Base-by-base conservation (phyloP, 2,113 vertebrate genomes). In the Butorides virescens region DNA sequence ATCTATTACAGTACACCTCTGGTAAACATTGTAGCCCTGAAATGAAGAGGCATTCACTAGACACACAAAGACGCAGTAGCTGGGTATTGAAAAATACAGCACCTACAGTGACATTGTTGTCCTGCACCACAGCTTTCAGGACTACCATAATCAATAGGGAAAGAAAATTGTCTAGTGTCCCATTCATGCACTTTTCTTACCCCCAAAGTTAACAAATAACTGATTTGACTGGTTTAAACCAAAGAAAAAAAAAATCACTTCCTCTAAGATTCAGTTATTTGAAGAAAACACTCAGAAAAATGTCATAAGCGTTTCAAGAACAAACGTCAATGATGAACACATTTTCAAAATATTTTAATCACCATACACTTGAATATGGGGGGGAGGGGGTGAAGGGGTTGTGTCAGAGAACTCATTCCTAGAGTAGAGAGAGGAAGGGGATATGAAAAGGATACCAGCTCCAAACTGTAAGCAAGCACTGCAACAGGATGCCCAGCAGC, bases 81-180 rank as follows among this genome's bases (percentile, higher is more conserved):
- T 49, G 12, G 17, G 34, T 72, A 27, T 27, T 86, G 66, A 85
- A 65, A 84, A 92, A 63, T 10, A 62, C 7, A 80, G 21, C 12
- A 42, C 50, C 50, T 37, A 26, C 46, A 58, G 63, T 27, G 11
- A 44, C 26, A n/a, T 2, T 13, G 27, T 63, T 0, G 0, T 18
- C 37, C 11, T 59, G 47, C 36, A 68, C 49, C 27, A 37, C 26
- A 78, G 34, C 20, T 87, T 49, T 56, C 55, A 72, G 65, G 46
- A 44, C 21, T 32, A 37, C 36, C 20, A 47, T 47, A 62, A 88
- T 30, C 37, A 46, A 62, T 0, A 76, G 7, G 36, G 12, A 90
- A 92, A 44, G 4, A 83, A 62, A 71, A 39, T 5, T 39, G 22
- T 11, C 47, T 13, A 10, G 15, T n/a, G 30, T 22, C 58, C 27